phyloP scores from a whole-genome alignment of 2,113 vertebrate species.

The Forbesichthys agassizii region DNA sequence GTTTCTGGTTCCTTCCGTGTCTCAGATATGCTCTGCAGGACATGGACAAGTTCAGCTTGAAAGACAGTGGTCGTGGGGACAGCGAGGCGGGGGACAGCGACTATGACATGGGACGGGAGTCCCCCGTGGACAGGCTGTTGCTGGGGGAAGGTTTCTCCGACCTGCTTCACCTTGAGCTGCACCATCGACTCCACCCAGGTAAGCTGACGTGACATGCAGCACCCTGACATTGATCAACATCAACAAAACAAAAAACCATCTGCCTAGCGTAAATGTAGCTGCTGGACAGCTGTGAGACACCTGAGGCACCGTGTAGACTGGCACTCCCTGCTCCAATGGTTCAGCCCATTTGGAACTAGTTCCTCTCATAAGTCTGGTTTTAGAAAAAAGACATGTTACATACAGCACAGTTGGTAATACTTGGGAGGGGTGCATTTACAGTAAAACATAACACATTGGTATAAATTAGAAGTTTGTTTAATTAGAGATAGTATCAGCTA shows the following conservation, averaged over 20 bases:
- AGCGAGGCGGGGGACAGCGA: conserved; percentile 99
- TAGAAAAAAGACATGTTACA: too few species aligned
- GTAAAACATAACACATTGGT: too few species aligned
- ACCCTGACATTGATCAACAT: background rate
- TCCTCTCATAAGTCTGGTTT: too few species aligned
- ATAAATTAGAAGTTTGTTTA: too few species aligned
- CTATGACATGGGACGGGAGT: conserved; percentile 96
- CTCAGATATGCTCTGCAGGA: conserved; percentile 94
- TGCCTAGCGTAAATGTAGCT: too few species aligned
- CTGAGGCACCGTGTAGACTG: too few species aligned
- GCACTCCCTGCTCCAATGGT: too few species aligned
- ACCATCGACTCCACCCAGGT: conserved; percentile 95
- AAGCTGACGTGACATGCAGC: conserved; percentile 41
- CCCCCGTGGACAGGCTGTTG: conserved; percentile 95
- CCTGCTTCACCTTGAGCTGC: conserved; percentile 93
- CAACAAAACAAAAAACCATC: background rate
- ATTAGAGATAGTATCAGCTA: too few species aligned
- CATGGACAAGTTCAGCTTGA: conserved; percentile 99
- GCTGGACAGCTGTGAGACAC: too few species aligned
- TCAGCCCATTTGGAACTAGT: too few species aligned
- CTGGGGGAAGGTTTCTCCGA: conserved; percentile 98
- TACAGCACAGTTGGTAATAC: too few species aligned
- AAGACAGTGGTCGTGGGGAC: conserved; percentile 98
- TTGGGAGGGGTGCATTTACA: too few species aligned
- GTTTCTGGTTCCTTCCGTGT: conserved; percentile 27